Evolutionary conservation across 2,888 invertebrate genomes (phyloP), one percentile per base, ranked within the genome.

Genomic region (Eristalinus sepulchralis): DNA sequence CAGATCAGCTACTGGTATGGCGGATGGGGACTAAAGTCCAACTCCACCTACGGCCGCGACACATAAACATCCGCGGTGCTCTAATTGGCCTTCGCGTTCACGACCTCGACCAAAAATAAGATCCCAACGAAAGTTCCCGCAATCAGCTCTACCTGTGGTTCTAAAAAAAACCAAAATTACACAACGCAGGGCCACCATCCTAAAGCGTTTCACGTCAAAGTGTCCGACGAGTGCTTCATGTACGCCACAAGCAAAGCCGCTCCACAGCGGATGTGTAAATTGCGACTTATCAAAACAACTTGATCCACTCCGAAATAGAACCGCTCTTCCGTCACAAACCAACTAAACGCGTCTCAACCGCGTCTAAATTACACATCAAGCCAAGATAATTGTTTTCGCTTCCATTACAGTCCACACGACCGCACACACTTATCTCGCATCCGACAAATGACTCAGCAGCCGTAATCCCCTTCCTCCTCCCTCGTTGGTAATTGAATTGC

Each of bases 391-490:
- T 31, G 47, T 66, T 66, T 66, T 33, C 17, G 13, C 39, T 47
- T 39, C 64, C 57, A 57, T 47, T 31, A 60, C n/a, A 71, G 22
- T n/a, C 27, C 70, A 53, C 34, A 27, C 33, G 55, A 17, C 47
- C 47, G 22, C 64, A n/a, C 47, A 31, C 59, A 66, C 64, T 64
- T 47, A 79, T 71, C 71, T 78, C 76, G n/a, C 60, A 47, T 17
- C 34, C 39, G 64, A 63, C 47, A 47, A 59, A 70, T 67, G 17
- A 53, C 53, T 10, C 34, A 33, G 13, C 17, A 53, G 68, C 53
- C 70, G 24, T 55, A 59, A 71, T 24, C 59, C 59, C 53, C 66
- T 55, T 5, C 27, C 27, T 5, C 5, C 27, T 5, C 27, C 27
- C 27, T 3, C 27, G 27, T 27, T 27, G 27, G 27, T 27, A 27